Evolutionary conservation across 2,113 vertebrate species (phyloP).

Genomic region (Pampusana beccarii): DNA sequence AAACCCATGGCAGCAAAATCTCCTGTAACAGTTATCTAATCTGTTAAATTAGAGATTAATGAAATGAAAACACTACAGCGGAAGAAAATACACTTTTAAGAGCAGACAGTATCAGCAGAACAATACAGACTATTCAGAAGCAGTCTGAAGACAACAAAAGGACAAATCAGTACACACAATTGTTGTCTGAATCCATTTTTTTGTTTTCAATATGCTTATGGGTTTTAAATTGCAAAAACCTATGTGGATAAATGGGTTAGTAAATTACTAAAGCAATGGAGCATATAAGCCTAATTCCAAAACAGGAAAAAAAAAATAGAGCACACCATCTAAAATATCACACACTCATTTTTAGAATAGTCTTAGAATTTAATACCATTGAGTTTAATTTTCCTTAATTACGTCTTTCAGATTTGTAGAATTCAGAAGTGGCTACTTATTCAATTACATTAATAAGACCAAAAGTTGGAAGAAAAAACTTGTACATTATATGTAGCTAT

Average conservation of each 20-base stretch:
- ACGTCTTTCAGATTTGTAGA: neutral
- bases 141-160: neutral
- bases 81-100: neutral
- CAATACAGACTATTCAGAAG: neutral
- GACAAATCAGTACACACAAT: neutral
- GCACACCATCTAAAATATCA: neutral
- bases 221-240: neutral
- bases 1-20: slow-evolving; percentile 34
- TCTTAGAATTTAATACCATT: neutral
- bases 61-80: slow-evolving; percentile 13
- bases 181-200: neutral
- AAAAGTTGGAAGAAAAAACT: neutral
- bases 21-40: slow-evolving; percentile 51
- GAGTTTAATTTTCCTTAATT: neutral
- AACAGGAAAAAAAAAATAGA: neutral
- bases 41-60: slow-evolving; percentile 60
- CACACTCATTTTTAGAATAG: neutral
- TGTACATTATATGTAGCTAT: neutral
- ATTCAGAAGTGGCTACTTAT: neutral
- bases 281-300: neutral
- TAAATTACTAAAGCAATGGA: neutral
- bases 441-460: neutral
- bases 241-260: neutral
- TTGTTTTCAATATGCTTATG: neutral
- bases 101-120: neutral